Percentiles rank a stretch among this genome's conserved stretches.
These are phyloP conservation scores for Erebia palarica DNA, from an alignment of 2,888 invertebrate genomes.

Conservation along the genomic window DNA sequence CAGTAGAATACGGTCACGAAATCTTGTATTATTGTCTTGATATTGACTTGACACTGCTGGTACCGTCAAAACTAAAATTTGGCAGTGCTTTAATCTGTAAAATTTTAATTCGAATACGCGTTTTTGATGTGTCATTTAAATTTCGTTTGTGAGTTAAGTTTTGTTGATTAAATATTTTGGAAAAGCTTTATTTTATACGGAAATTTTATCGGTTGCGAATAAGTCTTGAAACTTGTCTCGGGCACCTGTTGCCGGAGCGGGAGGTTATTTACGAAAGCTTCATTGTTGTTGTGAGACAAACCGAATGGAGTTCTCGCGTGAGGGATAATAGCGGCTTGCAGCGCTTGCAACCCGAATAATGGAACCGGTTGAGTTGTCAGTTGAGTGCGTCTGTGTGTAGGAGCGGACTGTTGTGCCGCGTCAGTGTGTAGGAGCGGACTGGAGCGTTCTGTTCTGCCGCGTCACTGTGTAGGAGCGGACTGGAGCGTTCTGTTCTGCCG, in stretches of 20 bases:
- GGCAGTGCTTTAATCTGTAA: neutral
- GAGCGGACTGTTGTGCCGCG: no score
- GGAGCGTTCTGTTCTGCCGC: constrained; percentile 52
- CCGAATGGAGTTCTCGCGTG: constrained; percentile 23
- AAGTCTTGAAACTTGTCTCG: neutral
- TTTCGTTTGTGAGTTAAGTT: neutral
- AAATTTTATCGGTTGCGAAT: neutral
- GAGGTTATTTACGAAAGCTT: neutral
- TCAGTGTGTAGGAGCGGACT: constrained; percentile 47
- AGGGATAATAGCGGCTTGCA: constrained; percentile 33
- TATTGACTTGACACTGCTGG: neutral
- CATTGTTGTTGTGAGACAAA: constrained; percentile 20
- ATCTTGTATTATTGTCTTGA: constrained; percentile 6
- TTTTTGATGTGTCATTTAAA: neutral
- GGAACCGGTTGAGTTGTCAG: constrained; percentile 42
- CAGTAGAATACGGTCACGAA: constrained; percentile 12
- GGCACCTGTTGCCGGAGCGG: constrained; percentile 12
- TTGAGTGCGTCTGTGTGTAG: constrained; percentile 48
- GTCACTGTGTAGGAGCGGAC: constrained; percentile 47
- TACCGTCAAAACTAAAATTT: neutral
- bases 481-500: no score
- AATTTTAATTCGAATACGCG: no score
- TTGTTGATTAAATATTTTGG: neutral
- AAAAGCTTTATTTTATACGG: neutral
- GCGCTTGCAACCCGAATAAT: constrained; percentile 43